These are phyloP conservation scores for Neotoma lepida DNA, from an alignment of 2,113 vertebrate species.

Conservation along the genomic window DNA sequence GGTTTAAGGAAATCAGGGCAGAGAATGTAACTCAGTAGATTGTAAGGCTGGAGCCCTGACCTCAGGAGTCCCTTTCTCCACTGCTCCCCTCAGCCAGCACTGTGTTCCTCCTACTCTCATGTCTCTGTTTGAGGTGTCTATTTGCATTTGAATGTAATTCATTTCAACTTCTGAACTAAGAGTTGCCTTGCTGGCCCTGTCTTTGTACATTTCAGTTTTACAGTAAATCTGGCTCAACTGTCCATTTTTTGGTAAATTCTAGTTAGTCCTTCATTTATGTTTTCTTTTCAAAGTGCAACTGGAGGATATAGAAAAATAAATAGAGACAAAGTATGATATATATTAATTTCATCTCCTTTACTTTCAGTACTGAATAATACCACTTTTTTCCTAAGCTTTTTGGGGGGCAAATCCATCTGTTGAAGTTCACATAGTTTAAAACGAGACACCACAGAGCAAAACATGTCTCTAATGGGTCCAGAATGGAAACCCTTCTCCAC, in stretches of 20 bases:
- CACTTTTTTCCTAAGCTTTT: background rate
- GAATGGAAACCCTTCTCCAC: background rate
- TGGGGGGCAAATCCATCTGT: background rate
- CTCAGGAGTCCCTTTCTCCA: background rate
- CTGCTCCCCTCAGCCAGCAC: background rate
- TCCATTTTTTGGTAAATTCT: background rate
- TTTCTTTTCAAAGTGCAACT: background rate
- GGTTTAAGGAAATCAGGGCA: background rate
- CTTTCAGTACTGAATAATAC: background rate
- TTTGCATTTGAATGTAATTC: background rate
- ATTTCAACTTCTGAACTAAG: background rate
- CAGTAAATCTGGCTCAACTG: fast-evolving
- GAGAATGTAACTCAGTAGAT: background rate
- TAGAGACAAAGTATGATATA: too few species aligned
- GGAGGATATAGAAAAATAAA: background rate
- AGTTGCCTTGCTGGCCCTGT: background rate
- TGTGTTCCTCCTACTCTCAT: background rate
- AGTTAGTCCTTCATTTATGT: background rate
- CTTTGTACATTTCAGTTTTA: background rate
- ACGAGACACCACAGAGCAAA: background rate
- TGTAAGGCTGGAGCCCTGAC: background rate
- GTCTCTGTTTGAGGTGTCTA: background rate
- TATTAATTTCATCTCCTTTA: background rate
- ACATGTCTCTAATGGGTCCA: background rate
- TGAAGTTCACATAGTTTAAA: background rate